These are phyloP conservation scores for Eretmochelys imbricata DNA, from an alignment of 2,113 vertebrate genomes.

Conservation along the genomic window DNA sequence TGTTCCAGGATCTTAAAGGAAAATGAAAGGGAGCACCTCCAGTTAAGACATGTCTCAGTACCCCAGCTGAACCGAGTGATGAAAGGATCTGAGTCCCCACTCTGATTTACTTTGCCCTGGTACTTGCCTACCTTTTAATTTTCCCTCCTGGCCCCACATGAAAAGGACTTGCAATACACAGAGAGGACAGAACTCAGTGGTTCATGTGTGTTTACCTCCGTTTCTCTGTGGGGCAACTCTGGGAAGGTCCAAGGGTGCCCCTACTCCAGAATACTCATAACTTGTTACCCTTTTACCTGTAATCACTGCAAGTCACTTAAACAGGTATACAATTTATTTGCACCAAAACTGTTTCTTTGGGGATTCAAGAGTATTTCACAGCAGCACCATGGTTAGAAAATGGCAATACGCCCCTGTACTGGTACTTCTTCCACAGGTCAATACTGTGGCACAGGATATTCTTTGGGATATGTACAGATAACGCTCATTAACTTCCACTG, in stretches of 20 bases:
- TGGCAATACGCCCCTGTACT: background rate
- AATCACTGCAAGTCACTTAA: background rate
- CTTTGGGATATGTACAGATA: background rate
- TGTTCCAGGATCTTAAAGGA: background rate
- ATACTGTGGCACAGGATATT: background rate
- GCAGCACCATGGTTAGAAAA: background rate
- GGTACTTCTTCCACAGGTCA: background rate
- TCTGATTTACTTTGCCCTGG: too few species aligned
- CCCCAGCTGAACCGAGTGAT: too few species aligned
- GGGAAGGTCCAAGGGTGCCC: too few species aligned
- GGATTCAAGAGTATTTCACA: background rate
- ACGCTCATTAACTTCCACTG: background rate
- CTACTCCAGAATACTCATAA: background rate
- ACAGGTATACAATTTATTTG: background rate
- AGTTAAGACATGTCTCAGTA: background rate
- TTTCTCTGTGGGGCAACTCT: too few species aligned
- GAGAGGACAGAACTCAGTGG: too few species aligned
- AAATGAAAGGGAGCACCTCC: background rate
- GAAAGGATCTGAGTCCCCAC: too few species aligned
- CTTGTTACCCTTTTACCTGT: background rate
- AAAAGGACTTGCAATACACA: too few species aligned
- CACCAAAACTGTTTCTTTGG: background rate
- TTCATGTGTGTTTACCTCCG: too few species aligned
- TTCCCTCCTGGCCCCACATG: too few species aligned
- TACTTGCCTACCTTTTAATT: too few species aligned